Conservation (phyloP, 2,113 vertebrate genomes). For the Tragulus kanchil region DNA sequence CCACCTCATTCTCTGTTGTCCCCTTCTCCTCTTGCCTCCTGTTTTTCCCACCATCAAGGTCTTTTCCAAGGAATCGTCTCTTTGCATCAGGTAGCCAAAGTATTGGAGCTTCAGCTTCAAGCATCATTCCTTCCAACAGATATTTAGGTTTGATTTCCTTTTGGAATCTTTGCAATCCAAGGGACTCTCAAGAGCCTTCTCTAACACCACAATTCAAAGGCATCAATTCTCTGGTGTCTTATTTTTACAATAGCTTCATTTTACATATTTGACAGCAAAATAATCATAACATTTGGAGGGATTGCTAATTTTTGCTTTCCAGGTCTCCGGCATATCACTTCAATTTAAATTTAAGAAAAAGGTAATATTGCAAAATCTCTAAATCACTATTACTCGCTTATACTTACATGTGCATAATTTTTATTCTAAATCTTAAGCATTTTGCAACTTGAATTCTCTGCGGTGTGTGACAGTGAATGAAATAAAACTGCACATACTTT, state of each 20-base stretch:
- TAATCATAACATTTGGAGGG: not conserved
- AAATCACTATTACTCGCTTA: conserved; percentile 56
- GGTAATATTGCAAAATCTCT: conserved; percentile 5
- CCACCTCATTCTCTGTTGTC: too few relatives aligned
- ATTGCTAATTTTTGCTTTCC: conserved; percentile 33
- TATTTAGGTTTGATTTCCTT: too few relatives aligned
- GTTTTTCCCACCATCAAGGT: too few relatives aligned
- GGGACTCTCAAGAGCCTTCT: too few relatives aligned
- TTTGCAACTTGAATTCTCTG: conserved; percentile 37
- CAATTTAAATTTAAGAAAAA: conserved; percentile 61
- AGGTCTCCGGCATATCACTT: not conserved
- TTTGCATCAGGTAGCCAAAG: too few relatives aligned
- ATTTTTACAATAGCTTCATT: conserved; percentile 53
- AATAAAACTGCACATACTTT: conserved; percentile 56
- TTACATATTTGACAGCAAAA: conserved; percentile 43
- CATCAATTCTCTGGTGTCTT: not conserved
- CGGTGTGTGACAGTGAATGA: conserved; percentile 7
- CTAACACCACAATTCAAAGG: too few relatives aligned
- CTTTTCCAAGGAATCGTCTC: too few relatives aligned
- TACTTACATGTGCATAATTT: conserved; percentile 14
- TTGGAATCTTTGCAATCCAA: too few relatives aligned
- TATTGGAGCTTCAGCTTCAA: too few relatives aligned
- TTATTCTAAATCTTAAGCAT: conserved; percentile 60
- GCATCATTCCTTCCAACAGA: too few relatives aligned
- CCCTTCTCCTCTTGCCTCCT: too few relatives aligned